Evolutionary conservation across 1,140 invertebrate species (phyloP), one percentile per base, ranked within the genome.

Genomic region (Eupristina koningsbergeri): DNA sequence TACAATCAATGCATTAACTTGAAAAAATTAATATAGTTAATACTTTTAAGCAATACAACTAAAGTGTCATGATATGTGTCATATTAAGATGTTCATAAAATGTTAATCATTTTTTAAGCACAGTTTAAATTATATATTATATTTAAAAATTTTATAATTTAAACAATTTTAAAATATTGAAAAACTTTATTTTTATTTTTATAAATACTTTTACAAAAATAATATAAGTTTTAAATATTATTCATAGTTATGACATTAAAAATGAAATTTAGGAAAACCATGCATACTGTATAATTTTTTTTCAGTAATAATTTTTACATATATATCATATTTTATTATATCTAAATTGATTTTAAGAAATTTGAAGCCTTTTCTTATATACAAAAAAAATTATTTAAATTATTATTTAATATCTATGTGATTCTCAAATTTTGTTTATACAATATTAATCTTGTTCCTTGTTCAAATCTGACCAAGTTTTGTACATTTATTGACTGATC

Each of bases 401-500:
- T 80, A 77, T 73, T 81, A 67, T 80, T 71, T 81, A 80, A 81
- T 77, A 73, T 81, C 47, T 81, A 81, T 77, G 79, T 85, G 79
- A 85, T 85, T 85, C 61, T 81, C 63, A 85, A 71, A 81, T 19
- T 81, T 84, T 84, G 36, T 81, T 84, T 80, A 80, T 81, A 74
- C 74, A 79, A 85, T 78, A 85, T 85, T 81, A 73, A 85, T 81
- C 64, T 85, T 81, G 84, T 81, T 85, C 84, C 84, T 85, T 81
- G 84, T 81, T 85, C 79, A 81, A 81, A 81, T 81, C 74, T 80
- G 83, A 85, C 58, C 74, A 85, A 81, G 84, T 81, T 74, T 77
- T 85, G 79, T 85, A 85, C 79, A 78, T 81, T 85, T 71, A 81
- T 81, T 73, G 86, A 90, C 88, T 90, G 86, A 89, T 89, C 83